phyloP scores from a whole-genome alignment of 2,888 invertebrate species.

The Torymus tubicola region DNA sequence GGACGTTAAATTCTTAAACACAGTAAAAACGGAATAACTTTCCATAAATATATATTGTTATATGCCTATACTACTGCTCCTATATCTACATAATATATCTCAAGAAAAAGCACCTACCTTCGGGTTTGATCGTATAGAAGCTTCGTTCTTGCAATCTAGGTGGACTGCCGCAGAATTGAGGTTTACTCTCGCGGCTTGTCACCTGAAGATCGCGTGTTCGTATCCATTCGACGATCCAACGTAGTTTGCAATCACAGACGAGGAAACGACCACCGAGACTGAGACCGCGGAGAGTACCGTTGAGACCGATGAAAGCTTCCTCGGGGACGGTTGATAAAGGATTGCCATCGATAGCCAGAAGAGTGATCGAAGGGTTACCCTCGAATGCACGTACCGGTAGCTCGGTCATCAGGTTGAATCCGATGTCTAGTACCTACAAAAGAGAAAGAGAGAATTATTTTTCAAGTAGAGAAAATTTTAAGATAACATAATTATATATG shows the following conservation, averaged over 20 bases:
- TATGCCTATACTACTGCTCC: too few relatives aligned
- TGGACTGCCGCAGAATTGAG: constrained; percentile 94
- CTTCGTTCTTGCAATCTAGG: constrained; percentile 87
- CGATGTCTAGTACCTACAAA: constrained; percentile 89
- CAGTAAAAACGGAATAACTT: too few relatives aligned
- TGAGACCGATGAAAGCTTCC: constrained; percentile 86
- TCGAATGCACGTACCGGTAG: constrained; percentile 88
- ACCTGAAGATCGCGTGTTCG: constrained; percentile 92
- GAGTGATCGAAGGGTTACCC: constrained; percentile 89
- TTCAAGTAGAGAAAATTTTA: too few relatives aligned
- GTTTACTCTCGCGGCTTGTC: constrained; percentile 92
- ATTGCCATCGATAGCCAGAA: constrained; percentile 93
- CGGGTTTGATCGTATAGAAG: constrained; percentile 91
- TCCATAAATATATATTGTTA: too few relatives aligned
- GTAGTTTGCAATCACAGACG: constrained; percentile 91
- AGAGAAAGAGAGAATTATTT: too few relatives aligned
- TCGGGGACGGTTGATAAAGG: constrained; percentile 90
- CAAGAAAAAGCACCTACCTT: constrained; percentile 79
- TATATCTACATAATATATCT: too few relatives aligned
- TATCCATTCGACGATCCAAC: constrained; percentile 95
- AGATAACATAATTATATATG: too few relatives aligned
- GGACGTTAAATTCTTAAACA: too few relatives aligned
- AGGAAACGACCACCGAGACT: constrained; percentile 92
- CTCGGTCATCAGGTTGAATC: constrained; percentile 91
- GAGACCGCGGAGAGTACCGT: constrained; percentile 88